Evolutionary conservation across 2,797 vertebrate species (phyloP).

Genomic region (Xiphophorus birchmanni): DNA sequence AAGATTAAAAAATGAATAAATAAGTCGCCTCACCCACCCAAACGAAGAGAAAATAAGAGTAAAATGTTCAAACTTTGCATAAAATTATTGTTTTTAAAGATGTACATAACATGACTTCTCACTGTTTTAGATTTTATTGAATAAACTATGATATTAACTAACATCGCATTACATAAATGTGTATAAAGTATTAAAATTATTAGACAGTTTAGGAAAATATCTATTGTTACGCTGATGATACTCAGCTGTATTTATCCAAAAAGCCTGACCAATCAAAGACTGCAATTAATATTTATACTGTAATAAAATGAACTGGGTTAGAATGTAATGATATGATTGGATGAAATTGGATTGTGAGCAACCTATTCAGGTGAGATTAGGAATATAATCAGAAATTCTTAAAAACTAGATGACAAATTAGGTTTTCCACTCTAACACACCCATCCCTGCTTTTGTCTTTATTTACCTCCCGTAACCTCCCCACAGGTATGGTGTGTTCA

Average conservation of each 20-base stretch:
- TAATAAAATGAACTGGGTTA: not conserved
- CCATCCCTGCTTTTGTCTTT: slow-evolving; percentile 19
- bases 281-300: not conserved
- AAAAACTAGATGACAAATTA: not conserved
- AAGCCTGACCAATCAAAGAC: not conserved
- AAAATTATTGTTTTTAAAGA: not conserved
- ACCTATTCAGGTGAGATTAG: no score
- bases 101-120: not conserved
- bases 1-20: no score
- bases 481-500: slow-evolving; percentile 80
- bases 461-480: slow-evolving; percentile 68
- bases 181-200: not conserved
- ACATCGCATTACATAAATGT: not conserved
- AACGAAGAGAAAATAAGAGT: not conserved
- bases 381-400: not conserved
- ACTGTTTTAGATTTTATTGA: not conserved
- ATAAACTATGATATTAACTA: not conserved
- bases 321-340: not conserved
- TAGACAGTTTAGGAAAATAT: not conserved
- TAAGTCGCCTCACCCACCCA: no score
- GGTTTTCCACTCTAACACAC: slow-evolving; percentile 35
- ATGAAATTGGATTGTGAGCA: not conserved
- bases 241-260: not conserved
- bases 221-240: not conserved
- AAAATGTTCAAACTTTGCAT: not conserved